Evolutionary conservation across 2,888 invertebrate species (phyloP).

Genomic region (Ormyrus pomaceus): DNA sequence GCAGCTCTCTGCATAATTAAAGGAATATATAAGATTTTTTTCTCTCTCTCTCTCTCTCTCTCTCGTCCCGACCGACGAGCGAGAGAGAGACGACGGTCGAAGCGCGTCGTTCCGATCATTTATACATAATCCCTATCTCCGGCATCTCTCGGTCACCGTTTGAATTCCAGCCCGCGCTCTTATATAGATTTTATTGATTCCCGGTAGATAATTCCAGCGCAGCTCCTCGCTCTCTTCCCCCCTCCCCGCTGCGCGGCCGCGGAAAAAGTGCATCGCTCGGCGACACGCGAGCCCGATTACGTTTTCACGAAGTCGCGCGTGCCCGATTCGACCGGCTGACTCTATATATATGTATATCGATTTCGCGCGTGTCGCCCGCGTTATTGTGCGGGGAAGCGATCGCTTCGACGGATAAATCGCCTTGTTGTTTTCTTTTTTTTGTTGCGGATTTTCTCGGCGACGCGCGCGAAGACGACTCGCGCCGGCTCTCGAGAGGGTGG

Average conservation of each 20-base stretch:
- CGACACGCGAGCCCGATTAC: too few species aligned
- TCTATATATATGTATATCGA: too few species aligned
- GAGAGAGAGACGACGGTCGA: conserved; percentile 9
- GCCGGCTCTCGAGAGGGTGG: too few species aligned
- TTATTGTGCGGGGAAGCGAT: too few species aligned
- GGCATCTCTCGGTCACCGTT: conserved; percentile 49
- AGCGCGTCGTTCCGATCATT: conserved; percentile 44
- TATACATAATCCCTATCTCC: conserved; percentile 53
- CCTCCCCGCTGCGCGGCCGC: not conserved
- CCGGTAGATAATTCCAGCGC: conserved; percentile 42
- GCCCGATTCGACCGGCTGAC: too few species aligned
- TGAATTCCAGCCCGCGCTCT: conserved; percentile 43
- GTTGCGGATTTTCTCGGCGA: too few species aligned
- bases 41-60: not conserved
- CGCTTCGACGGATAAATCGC: too few species aligned
- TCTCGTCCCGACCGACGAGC: not conserved
- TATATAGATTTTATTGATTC: conserved; percentile 47
- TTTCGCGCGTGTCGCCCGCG: too few species aligned
- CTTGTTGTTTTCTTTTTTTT: too few species aligned
- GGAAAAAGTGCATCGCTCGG: too few species aligned
- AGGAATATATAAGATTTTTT: conserved; percentile 40
- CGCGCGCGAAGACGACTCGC: too few species aligned
- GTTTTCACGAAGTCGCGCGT: too few species aligned
- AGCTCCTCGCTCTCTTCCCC: not conserved
- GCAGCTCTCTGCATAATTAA: conserved; percentile 49